Conservation (phyloP, 2,113 vertebrate genomes). For the Otolemur garnettii region DNA sequence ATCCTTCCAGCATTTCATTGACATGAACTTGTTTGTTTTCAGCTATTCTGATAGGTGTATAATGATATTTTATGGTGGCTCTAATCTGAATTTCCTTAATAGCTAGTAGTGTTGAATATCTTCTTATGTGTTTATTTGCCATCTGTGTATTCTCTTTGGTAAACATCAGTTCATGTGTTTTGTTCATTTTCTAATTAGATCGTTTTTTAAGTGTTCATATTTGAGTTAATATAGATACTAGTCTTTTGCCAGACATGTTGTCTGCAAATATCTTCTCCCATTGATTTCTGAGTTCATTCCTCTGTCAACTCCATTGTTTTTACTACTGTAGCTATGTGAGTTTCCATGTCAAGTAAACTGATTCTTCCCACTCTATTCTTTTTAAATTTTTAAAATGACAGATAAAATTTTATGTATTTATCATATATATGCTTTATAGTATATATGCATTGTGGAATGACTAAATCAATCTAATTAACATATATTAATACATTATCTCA, state of each 20-base stretch:
- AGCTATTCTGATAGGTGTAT: background rate
- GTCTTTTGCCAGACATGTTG: background rate
- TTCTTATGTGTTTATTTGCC: background rate
- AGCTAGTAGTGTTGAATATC: background rate
- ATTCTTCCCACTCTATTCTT: background rate
- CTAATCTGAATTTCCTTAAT: background rate
- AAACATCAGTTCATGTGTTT: background rate
- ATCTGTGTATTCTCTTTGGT: background rate
- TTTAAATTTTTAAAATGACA: background rate
- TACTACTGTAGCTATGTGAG: background rate
- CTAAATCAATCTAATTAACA: background rate
- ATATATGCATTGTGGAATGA: background rate
- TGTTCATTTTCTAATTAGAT: conserved; percentile 13
- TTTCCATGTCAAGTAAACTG: background rate
- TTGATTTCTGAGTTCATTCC: background rate
- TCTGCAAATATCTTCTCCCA: background rate
- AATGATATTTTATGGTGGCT: background rate
- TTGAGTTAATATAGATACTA: background rate
- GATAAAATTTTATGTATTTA: background rate
- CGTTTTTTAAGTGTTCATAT: background rate
- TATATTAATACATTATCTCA: background rate
- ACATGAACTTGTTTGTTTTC: background rate
- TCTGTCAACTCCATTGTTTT: background rate
- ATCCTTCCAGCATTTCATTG: background rate
- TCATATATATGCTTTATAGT: background rate